Conservation (phyloP, 2,113 vertebrate genomes). For the Heliornis fulica region DNA sequence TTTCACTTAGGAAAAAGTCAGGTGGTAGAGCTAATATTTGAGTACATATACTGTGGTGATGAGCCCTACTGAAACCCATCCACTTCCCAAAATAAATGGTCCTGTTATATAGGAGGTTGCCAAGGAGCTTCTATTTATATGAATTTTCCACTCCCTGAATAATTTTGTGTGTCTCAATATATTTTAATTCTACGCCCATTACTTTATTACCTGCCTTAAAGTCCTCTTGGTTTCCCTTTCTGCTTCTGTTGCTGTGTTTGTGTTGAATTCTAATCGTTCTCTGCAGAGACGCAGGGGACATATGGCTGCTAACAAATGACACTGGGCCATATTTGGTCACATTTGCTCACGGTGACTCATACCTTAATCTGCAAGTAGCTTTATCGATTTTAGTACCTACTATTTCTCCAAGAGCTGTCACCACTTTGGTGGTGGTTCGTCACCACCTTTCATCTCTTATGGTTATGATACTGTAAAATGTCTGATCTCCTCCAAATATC, state of each 20-base stretch:
- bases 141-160: slow-evolving; percentile 58
- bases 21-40: background rate
- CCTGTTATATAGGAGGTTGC: slow-evolving; percentile 63
- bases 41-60: slow-evolving; percentile 9
- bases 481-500: background rate
- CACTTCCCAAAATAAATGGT: slow-evolving; percentile 37
- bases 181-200: slow-evolving; percentile 68
- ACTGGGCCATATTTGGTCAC: slow-evolving; percentile 34
- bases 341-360: slow-evolving; percentile 44
- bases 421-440: slow-evolving; percentile 33
- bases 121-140: slow-evolving; percentile 62
- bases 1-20: background rate
- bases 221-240: slow-evolving; percentile 17
- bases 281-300: background rate
- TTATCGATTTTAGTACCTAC: slow-evolving; percentile 57
- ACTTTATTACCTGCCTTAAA: slow-evolving; percentile 21
- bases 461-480: slow-evolving; percentile 17
- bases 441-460: background rate
- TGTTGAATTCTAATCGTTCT: background rate
- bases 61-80: slow-evolving; percentile 35
- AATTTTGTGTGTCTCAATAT: slow-evolving; percentile 49
- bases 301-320: slow-evolving; percentile 30
- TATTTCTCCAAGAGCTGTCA: slow-evolving; percentile 54
- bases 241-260: background rate
- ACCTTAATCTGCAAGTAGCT: slow-evolving; percentile 56